phyloP scores from a whole-genome alignment of 2,113 vertebrate species.

The Hydropotes inermis region DNA sequence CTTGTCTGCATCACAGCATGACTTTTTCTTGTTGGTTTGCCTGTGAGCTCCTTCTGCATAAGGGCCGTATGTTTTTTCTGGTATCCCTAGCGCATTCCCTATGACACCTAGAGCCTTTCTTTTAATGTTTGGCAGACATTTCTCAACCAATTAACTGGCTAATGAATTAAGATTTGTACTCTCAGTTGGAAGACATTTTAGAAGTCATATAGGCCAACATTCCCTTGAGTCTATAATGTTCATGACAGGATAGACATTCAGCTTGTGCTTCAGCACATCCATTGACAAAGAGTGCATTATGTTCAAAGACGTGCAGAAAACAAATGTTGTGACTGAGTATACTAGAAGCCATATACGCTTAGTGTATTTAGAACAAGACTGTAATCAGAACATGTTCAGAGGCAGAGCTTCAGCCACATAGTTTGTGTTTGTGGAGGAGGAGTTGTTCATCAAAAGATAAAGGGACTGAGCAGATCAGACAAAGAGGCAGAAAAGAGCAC shows the following conservation, averaged over 20 bases:
- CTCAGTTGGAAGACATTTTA: neutral
- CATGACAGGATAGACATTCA: neutral
- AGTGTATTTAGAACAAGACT: neutral
- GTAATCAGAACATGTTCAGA: neutral
- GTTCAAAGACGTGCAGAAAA: neutral
- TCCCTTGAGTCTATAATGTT: neutral
- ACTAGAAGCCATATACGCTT: neutral
- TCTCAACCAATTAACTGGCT: neutral
- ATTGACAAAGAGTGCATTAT: neutral
- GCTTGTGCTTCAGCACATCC: neutral
- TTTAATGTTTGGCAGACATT: neutral
- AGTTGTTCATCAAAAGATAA: neutral
- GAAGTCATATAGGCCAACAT: neutral
- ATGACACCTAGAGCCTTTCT: neutral
- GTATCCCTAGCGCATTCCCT: neutral
- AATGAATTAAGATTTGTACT: neutral
- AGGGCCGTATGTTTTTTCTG: neutral
- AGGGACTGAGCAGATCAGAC: neutral
- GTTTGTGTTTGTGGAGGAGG: neutral
- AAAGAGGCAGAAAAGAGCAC: neutral
- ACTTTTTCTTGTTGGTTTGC: neutral
- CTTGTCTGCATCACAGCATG: neutral
- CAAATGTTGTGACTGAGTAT: neutral
- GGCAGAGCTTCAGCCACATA: neutral
- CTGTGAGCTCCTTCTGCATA: neutral